Conservation (phyloP, 2,113 vertebrate genomes). For the Gambusia holbrooki region DNA sequence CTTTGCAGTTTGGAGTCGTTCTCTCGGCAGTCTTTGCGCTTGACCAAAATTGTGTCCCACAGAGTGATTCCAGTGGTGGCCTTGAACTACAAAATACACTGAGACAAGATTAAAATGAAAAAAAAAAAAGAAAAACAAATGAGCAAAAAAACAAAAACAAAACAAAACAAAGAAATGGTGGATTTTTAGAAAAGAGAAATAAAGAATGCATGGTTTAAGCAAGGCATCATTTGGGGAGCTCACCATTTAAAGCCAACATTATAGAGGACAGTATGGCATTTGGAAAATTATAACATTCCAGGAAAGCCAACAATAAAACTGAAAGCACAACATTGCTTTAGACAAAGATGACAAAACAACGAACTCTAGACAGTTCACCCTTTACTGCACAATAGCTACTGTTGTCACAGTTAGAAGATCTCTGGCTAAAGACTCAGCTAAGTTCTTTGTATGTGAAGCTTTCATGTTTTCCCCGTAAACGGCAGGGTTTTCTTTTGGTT, state of each 20-base stretch:
- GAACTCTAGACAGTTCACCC: background rate
- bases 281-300: background rate
- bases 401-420: background rate
- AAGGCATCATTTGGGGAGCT: background rate
- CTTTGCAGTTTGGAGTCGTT: slow-evolving; percentile 34
- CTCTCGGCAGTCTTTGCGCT: slow-evolving; percentile 47
- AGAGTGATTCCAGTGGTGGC: slow-evolving; percentile 9
- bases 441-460: background rate
- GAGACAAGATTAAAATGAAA: background rate
- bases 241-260: background rate
- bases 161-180: background rate
- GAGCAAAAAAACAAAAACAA: background rate
- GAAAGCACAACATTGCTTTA: background rate
- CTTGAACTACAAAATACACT: slow-evolving; percentile 11
- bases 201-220: background rate
- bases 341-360: too few relatives aligned
- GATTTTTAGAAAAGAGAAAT: background rate
- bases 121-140: background rate
- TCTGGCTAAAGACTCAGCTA: background rate
- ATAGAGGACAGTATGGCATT: background rate
- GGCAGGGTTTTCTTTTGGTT: background rate
- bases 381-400: background rate
- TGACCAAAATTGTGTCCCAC: slow-evolving; percentile 46
- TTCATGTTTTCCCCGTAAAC: background rate
- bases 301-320: background rate